Conservation (phyloP, 2,797 vertebrate genomes). For the Sylvia borin region DNA sequence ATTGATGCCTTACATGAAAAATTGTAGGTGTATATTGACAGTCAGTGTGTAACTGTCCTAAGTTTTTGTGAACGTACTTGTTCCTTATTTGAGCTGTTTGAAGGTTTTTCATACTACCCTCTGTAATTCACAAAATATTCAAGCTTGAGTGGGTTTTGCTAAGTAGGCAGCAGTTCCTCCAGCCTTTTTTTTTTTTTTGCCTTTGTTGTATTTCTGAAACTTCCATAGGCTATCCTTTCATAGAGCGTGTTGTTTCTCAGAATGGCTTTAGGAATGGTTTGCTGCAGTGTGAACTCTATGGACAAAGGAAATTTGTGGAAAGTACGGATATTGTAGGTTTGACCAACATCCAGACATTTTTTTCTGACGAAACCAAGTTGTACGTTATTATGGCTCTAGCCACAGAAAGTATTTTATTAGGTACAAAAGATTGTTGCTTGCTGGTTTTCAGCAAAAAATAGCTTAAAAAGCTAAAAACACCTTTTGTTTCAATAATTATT, state of each 20-base stretch:
- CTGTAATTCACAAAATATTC: not conserved
- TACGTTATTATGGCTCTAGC: not conserved
- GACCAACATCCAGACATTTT: not conserved
- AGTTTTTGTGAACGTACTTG: not conserved
- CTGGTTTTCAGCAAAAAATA: not conserved
- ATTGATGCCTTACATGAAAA: not conserved
- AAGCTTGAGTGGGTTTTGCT: not conserved
- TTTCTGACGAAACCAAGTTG: not conserved
- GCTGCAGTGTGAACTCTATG: not conserved
- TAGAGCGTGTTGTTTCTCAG: not conserved
- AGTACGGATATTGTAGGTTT: not conserved
- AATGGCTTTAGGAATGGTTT: not conserved
- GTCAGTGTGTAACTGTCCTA: not conserved
- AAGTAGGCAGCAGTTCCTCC: not conserved
- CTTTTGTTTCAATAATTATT: not conserved
- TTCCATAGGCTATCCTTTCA: not conserved
- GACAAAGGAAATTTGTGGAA: not conserved
- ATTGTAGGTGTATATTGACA: not conserved
- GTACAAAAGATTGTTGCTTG: not conserved
- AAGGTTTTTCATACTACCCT: not conserved
- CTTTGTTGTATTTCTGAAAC: not conserved
- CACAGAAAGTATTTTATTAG: not conserved
- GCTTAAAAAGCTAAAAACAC: not conserved
- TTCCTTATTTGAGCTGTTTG: not conserved
- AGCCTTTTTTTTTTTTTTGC: not conserved